Conservation (phyloP, 2,797 vertebrate genomes). For the Phrynocephalus forsythii region DNA sequence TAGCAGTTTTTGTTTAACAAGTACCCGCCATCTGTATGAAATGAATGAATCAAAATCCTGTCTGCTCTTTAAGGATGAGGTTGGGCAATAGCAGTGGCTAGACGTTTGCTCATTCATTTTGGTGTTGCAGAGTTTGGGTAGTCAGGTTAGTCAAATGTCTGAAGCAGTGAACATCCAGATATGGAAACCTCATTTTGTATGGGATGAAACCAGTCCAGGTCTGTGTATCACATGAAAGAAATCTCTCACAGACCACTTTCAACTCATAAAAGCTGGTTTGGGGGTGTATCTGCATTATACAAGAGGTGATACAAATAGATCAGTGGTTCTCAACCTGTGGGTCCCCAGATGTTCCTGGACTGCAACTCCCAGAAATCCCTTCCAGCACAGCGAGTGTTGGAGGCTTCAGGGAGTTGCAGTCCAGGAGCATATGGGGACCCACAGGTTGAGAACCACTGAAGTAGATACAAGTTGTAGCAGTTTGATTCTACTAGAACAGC, state of each 20-base stretch:
- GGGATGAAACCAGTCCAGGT: background rate
- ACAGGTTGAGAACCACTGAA: too few relatives aligned
- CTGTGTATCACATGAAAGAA: background rate
- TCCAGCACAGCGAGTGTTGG: too few relatives aligned
- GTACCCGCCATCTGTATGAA: background rate
- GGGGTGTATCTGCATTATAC: background rate
- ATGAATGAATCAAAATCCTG: background rate
- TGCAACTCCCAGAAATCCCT: too few relatives aligned
- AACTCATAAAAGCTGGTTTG: background rate
- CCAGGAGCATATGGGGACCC: too few relatives aligned
- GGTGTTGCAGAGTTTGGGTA: background rate
- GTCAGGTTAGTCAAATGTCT: background rate
- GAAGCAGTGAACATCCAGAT: background rate
- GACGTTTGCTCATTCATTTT: background rate
- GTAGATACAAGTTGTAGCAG: too few relatives aligned
- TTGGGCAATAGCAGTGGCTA: background rate
- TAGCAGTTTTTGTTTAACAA: background rate
- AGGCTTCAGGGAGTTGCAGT: too few relatives aligned
- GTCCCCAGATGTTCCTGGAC: too few relatives aligned
- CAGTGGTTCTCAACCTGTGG: too few relatives aligned
- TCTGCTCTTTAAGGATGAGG: background rate
- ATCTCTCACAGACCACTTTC: background rate
- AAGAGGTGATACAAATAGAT: too few relatives aligned
- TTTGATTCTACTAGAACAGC: too few relatives aligned
- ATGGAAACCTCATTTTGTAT: background rate